Conservation (phyloP, 2,888 invertebrate genomes). For the Napeogenes inachia region DNA sequence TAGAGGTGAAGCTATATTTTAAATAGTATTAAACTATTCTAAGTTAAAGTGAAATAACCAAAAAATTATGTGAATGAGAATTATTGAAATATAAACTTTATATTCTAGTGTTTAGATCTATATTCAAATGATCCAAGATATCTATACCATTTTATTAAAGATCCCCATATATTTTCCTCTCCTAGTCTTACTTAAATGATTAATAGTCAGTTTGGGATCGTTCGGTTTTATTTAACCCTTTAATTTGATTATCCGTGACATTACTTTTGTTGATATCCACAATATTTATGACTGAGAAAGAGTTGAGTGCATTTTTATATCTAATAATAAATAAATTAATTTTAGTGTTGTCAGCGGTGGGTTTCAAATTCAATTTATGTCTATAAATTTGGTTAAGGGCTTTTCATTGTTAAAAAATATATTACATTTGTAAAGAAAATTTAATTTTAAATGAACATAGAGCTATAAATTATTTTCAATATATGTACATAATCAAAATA, state of each 20-base stretch:
- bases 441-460: too few species aligned
- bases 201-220: conserved; percentile 34
- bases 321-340: background rate
- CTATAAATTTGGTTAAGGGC: too few species aligned
- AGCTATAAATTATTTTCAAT: too few species aligned
- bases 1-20: too few species aligned
- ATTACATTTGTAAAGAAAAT: too few species aligned
- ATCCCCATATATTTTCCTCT: conserved; percentile 1
- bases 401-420: too few species aligned
- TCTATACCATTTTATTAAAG: conserved; percentile 3
- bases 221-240: conserved; percentile 45
- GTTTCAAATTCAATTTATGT: too few species aligned
- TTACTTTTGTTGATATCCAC: conserved; percentile 43
- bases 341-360: background rate
- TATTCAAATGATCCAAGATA: background rate
- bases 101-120: background rate
- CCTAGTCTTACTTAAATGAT: conserved; percentile 31
- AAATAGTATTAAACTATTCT: too few species aligned
- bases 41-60: background rate
- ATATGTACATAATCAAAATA: too few species aligned
- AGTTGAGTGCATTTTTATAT: conserved; percentile 24
- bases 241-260: conserved; percentile 48
- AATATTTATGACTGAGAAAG: conserved; percentile 42
- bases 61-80: background rate
- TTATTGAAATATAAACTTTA: conserved; percentile 1